Conservation (phyloP, 2,797 vertebrate species). For the Arremon brunneinucha region DNA sequence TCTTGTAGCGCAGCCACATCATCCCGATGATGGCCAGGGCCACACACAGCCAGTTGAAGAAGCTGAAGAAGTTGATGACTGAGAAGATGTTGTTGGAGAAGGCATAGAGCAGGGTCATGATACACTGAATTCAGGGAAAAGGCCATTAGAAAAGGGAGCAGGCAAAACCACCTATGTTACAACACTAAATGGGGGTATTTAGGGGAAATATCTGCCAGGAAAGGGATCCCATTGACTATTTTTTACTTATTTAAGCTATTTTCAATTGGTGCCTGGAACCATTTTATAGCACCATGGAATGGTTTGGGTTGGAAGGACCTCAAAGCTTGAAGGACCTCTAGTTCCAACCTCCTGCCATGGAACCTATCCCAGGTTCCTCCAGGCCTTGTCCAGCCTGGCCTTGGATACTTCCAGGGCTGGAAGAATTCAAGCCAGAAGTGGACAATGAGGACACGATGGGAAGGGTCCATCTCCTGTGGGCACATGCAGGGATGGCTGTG, state of each 20-base stretch:
- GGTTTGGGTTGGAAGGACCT: not conserved
- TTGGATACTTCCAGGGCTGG: not conserved
- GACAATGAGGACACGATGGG: not conserved
- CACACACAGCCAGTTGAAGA: slow-evolving; percentile 99
- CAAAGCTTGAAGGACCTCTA: not conserved
- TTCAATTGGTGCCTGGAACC: not conserved
- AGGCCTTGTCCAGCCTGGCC: not conserved
- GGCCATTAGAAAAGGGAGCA: not conserved
- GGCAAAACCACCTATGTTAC: rapidly evolving
- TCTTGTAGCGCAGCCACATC: slow-evolving; percentile 95
- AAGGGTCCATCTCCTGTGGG: not conserved
- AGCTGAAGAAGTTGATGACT: slow-evolving; percentile 99
- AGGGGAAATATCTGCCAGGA: not conserved
- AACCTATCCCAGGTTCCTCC: not conserved
- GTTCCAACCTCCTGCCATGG: not conserved
- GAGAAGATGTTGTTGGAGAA: slow-evolving; percentile 96
- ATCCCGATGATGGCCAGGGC: slow-evolving; percentile 94
- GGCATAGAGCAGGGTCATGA: slow-evolving; percentile 95
- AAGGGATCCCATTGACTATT: rapidly evolving
- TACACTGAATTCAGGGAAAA: slow-evolving; percentile 75
- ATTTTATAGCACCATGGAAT: not conserved
- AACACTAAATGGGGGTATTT: not conserved
- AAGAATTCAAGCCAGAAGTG: not conserved
- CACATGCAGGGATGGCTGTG: not conserved
- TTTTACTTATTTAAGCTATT: not conserved